A percentile compares a stretch with the other conserved stretches of the same genome.
Conservation (phyloP, 2,113 vertebrate species). For the Dryoscopus gambensis region DNA sequence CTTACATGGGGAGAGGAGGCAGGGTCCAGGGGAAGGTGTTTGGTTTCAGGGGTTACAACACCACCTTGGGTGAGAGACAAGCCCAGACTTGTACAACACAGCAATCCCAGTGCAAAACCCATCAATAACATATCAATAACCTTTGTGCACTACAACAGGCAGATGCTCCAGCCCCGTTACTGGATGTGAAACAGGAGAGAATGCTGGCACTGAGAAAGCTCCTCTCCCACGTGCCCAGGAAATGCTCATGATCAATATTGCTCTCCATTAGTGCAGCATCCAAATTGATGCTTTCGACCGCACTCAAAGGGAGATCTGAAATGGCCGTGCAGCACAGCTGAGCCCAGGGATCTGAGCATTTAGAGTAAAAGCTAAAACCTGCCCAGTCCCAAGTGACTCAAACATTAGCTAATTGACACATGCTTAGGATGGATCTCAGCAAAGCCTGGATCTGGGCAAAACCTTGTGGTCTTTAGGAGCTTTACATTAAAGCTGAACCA, state of each 20-base stretch:
- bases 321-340: background rate
- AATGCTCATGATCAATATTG: background rate
- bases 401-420: background rate
- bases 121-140: too few relatives aligned
- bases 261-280: background rate
- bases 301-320: background rate
- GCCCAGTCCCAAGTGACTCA: background rate
- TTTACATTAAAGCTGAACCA: background rate
- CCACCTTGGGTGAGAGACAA: too few relatives aligned
- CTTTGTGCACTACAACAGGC: too few relatives aligned
- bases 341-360: background rate
- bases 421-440: background rate
- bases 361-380: background rate
- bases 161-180: rapidly evolving
- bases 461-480: background rate
- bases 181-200: background rate
- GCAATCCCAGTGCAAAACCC: too few relatives aligned
- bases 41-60: too few relatives aligned
- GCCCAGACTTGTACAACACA: too few relatives aligned
- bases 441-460: background rate
- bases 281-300: background rate
- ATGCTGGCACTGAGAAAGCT: background rate
- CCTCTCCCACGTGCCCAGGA: background rate
- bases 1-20: too few relatives aligned
- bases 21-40: too few relatives aligned